Base-by-base conservation (phyloP, 2,113 vertebrate genomes). In the Megaceryle torquata region DNA sequence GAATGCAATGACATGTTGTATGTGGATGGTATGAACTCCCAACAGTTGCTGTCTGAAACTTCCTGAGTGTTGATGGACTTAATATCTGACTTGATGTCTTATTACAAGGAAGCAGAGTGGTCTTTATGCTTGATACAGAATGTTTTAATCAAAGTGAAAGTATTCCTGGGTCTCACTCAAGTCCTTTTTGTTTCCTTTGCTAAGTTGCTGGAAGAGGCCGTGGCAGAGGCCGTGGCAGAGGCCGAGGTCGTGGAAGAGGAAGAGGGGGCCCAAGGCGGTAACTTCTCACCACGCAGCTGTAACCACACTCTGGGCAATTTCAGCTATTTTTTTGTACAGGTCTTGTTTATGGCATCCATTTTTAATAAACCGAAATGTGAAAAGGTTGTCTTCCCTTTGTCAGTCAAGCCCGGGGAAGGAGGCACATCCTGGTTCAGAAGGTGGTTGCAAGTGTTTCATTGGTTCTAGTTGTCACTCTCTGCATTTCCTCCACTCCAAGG, bases 181-280 rank as follows among this genome's bases (percentile, higher is more conserved):
- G 10, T 70, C 46, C 51, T 68, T 83, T 65, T 83, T 94, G 81
- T 93, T 91, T 72, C 70, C 25, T 89, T 61, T 69, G 12, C n/a
- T 59, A 94, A 99, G 99, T 99, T 98, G 99, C 99, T 93, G 99
- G 99, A 39, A 98, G 99, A 92, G 98, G 98, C 76, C 97, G 98
- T 82, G 98, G 98, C 1, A 95, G 98, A 96, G 99, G 99, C 74
- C 98, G 99, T 89, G 99, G 99, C 2, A 86, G 99, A 94, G 99
- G 99, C 15, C 97, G 99, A 91, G 99, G 99, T 16, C 97, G 99
- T 92, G 99, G 99, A 63, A 97, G 99, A 96, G 99, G 99, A 83
- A 97, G 99, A 95, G 99, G 99, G 15, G 99, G 99, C 37, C 99
- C 99, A 3, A 98, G 99, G 75, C 99, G 99, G 98, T 99, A 98